A percentile compares a stretch with the other conserved stretches of the same genome.
These are phyloP conservation scores for Cygnus buccinator DNA, from an alignment of 2,113 vertebrate genomes.

Conservation along the genomic window DNA sequence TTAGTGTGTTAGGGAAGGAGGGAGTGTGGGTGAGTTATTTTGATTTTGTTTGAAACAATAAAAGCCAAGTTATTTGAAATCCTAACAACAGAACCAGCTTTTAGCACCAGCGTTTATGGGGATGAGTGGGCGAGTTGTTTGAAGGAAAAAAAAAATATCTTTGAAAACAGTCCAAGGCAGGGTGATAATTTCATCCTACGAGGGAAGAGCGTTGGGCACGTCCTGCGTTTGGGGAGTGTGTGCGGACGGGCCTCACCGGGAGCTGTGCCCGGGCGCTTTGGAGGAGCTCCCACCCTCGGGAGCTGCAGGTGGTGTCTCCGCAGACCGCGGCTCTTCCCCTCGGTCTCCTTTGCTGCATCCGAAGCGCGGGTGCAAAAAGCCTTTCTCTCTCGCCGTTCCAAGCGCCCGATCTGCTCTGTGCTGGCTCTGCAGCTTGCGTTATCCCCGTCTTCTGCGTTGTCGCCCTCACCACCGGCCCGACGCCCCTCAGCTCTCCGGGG, in stretches of 20 bases:
- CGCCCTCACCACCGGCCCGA: not conserved
- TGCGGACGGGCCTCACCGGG: not conserved
- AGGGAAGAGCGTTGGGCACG: not conserved
- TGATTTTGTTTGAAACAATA: constrained; percentile 68
- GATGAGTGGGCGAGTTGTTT: constrained; percentile 67
- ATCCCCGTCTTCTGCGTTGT: not conserved
- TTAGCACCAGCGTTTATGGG: constrained; percentile 46
- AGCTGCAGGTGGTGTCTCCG: not conserved
- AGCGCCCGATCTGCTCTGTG: not conserved
- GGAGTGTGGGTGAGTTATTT: constrained; percentile 55
- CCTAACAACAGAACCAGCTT: constrained; percentile 61
- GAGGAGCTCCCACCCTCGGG: not conserved
- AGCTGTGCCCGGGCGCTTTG: not conserved
- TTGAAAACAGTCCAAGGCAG: constrained; percentile 58
- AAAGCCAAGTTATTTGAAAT: constrained; percentile 42
- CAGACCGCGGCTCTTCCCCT: not conserved
- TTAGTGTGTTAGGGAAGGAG: not conserved
- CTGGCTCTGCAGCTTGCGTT: not conserved
- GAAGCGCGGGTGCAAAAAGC: not conserved
- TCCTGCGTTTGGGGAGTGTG: not conserved
- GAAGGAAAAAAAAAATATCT: not conserved
- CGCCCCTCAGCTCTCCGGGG: not conserved
- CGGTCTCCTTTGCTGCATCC: not conserved
- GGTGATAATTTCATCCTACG: not conserved
- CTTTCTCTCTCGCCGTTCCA: not conserved